Evolutionary conservation across 2,888 invertebrate genomes (phyloP).

Genomic region (Drosophila paracracens): DNA sequence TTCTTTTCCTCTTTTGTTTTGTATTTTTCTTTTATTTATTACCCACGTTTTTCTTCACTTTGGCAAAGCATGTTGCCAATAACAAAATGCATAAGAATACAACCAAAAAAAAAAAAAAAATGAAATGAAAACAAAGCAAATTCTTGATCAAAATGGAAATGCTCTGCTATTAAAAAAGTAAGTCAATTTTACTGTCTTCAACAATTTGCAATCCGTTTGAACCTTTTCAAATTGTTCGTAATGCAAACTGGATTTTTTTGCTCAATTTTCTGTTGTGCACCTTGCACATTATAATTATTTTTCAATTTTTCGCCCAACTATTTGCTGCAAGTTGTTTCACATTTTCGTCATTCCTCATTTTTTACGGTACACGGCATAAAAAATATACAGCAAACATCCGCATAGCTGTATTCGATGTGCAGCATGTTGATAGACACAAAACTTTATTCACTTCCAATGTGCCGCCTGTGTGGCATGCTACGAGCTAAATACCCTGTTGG

Average conservation of each 20-base stretch:
- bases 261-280: neutral
- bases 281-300: neutral
- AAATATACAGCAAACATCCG: conserved; percentile 30
- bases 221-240: neutral
- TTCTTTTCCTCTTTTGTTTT: conserved; percentile 25
- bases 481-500: conserved; percentile 29
- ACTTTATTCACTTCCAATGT: conserved; percentile 64
- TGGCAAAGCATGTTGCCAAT: conserved; percentile 27
- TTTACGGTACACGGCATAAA: conserved; percentile 9
- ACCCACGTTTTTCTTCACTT: conserved; percentile 37
- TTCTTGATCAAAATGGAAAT: conserved; percentile 18
- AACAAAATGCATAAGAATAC: conserved; percentile 34
- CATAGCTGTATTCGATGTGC: conserved; percentile 54
- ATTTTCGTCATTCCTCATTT: conserved; percentile 30
- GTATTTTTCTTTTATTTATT: conserved; percentile 59
- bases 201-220: neutral
- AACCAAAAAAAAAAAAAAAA: neutral
- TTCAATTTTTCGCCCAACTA: conserved; percentile 14
- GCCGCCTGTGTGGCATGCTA: conserved; percentile 31
- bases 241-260: neutral
- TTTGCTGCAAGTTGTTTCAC: conserved; percentile 23
- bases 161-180: conserved; percentile 5
- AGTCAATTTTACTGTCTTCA: neutral
- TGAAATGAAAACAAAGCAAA: conserved; percentile 7
- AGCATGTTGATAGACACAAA: conserved; percentile 71